Percentiles rank a stretch among this genome's conserved stretches.
phyloP scores from a whole-genome alignment of 2,113 vertebrate genomes.

The Ochotona curzoniae region DNA sequence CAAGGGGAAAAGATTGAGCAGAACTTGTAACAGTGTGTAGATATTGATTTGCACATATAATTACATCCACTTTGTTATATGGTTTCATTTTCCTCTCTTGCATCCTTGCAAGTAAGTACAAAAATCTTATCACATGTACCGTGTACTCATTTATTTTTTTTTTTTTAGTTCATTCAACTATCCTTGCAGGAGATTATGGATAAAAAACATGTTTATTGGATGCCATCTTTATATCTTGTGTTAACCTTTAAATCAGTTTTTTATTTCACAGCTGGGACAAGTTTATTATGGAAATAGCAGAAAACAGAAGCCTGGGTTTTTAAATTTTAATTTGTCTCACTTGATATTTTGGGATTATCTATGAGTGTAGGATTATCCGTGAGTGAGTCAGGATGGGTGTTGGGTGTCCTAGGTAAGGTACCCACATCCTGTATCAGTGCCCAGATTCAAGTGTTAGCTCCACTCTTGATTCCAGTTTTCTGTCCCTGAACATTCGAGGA shows the following conservation, averaged over 20 bases:
- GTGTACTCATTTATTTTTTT: not conserved
- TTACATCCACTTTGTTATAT: constrained; percentile 67
- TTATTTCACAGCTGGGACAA: constrained; percentile 36
- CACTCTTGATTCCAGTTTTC: no score
- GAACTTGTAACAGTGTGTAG: constrained; percentile 59
- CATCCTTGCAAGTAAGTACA: constrained; percentile 47
- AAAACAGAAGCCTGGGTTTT: constrained; percentile 33
- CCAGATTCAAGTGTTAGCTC: no score
- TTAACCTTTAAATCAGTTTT: constrained; percentile 46
- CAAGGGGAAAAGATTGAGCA: constrained; percentile 51
- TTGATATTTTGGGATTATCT: not conserved
- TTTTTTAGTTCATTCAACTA: not conserved
- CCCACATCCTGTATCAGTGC: no score
- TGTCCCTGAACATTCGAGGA: no score
- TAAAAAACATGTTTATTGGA: constrained; percentile 50
- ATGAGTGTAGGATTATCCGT: not conserved
- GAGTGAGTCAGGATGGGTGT: no score
- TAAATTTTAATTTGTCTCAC: not conserved
- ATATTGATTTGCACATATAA: constrained; percentile 69
- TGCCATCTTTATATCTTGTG: constrained; percentile 60
- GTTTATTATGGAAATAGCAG: constrained; percentile 29
- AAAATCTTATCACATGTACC: constrained; percentile 47
- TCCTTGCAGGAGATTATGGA: constrained; percentile 7
- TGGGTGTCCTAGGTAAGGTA: no score
- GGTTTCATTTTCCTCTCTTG: constrained; percentile 60